Evolutionary conservation across 2,113 vertebrate species (phyloP), one percentile per base, ranked within the genome.

Genomic region (Trachemys scripta): DNA sequence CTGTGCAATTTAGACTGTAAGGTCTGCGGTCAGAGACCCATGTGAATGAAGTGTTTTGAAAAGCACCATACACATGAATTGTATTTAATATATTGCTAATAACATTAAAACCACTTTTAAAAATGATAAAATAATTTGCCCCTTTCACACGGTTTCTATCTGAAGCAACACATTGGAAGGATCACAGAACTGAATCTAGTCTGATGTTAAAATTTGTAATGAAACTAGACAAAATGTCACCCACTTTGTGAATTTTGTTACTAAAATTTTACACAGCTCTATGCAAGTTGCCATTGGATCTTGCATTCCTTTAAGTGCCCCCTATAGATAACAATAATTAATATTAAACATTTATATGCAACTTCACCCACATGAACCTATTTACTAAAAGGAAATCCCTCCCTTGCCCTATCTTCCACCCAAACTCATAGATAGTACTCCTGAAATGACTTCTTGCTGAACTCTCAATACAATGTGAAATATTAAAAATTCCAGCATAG

Each of bases 371-470:
- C 10, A 87, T 4, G 9, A 81, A 88, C 2, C 1, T 2, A 49
- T 29, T 17, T 62, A 22, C 11, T 84, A 87, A 56, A 24, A 53
- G 12, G 56, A 90, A 91, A 79, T 16, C 17, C 22, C 8, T 27
- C 10, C 2, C 14, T 17, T 53, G 84, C 24, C 0, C 0, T 42
- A 82, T 78, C 17, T 79, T 90, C 49, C 59, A 78, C 42, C 42
- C 35, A 93, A 92, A 78, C 12, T 65, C 29, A 8, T 24, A 87
- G 22, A 82, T 1, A 76, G 13, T 88, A 42, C 5, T 2, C 16
- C 78, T 84, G 5, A 80, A 92, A 85, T 72, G 69, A 94, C 80
- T 92, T 87, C 45, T 57, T 50, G 8, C 8, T 57, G 84, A 82
- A 53, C 7, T 79, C 38, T 84, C 50, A 79, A 90, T 50, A 82